Base-by-base conservation (phyloP, 23 tunicate genomes). In the Trididemnum nubilum region DNA sequence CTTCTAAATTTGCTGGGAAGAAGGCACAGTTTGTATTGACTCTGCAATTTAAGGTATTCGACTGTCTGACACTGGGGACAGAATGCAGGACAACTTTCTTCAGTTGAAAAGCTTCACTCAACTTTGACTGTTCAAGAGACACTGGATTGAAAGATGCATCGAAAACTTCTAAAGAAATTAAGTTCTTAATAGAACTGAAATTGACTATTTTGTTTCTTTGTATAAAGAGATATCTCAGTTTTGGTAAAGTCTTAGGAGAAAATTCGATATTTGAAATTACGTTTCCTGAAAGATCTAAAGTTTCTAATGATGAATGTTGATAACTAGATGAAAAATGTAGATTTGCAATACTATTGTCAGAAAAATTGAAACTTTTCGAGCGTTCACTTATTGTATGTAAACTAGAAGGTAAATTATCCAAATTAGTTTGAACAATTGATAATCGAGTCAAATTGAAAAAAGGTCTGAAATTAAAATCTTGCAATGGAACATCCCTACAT, bases 221-320 rank as follows among this genome's bases (percentile, higher is more conserved):
- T 19, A 71, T 21, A 82, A 33, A 23, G 4, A 82, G 24, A 19
- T 29, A 36, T 2, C 31, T 69, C 4, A 82, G 35, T 26, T 50
- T 57, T n/a, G 69, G 44, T 27, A 51, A 50, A 44, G 33, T 51
- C 0, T 1, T 15, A 0, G 51, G 60, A 31, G 30, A 34, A 32
- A 80, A 51, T 22, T 51, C 23, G 5, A 71, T 23, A 0, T 70
- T 34, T 4, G 78, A 60, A 82, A 82, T 71, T 33, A 23, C 34
- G 49, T 82, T 82, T 37, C 35, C 2, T 3, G 86, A 70, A 1
- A 82, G 21, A 71, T 82, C 86, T 30, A 82, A 67, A 1, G 7
- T 12, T 51, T 70, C 29, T 24, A 82, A 54, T 1, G 2, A 4
- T 12, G 21, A 29, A 28, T 26, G 23, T 12, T 28, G 2, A 52